phyloP scores from a whole-genome alignment of 2,888 invertebrate genomes.

The Acrobasis suavella region DNA sequence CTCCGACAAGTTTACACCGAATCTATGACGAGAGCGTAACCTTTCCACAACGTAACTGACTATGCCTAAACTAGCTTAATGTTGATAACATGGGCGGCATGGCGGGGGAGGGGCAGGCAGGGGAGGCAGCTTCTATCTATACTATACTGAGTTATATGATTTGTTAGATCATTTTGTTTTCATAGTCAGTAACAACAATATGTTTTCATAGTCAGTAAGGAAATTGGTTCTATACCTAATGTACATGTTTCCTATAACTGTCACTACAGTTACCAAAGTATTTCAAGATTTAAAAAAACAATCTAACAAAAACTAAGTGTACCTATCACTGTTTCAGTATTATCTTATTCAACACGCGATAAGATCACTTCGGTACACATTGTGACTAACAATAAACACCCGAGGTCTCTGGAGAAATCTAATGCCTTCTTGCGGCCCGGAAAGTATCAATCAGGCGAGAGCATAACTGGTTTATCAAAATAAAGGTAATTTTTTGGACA shows the following conservation, averaged over 20 bases:
- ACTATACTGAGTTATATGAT: too few species aligned
- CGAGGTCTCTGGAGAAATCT: constrained; percentile 16
- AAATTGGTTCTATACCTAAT: too few species aligned
- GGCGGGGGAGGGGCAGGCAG: too few species aligned
- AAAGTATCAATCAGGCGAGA: constrained; percentile 18
- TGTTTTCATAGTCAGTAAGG: too few species aligned
- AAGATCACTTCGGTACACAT: constrained; percentile 14
- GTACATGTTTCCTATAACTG: too few species aligned
- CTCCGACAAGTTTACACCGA: constrained; percentile 43
- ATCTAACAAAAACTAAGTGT: too few species aligned
- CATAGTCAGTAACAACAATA: too few species aligned
- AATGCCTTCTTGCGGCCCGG: constrained; percentile 21
- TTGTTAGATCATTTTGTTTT: too few species aligned
- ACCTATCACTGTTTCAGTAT: background rate
- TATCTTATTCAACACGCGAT: background rate
- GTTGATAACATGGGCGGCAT: background rate
- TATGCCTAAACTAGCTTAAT: background rate
- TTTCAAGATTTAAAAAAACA: too few species aligned
- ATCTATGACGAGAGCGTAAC: constrained; percentile 8
- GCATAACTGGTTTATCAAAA: constrained; percentile 4
- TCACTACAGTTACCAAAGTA: too few species aligned
- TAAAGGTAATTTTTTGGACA: background rate
- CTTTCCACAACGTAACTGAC: constrained; percentile 7
- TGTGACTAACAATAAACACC: constrained; percentile 17
- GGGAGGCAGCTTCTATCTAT: too few species aligned